Percentiles rank a stretch among this genome's conserved stretches.
phyloP scores from a whole-genome alignment of 30 jellyfish, hydroid and myxozoan genomes.

The Mastigias papua region DNA sequence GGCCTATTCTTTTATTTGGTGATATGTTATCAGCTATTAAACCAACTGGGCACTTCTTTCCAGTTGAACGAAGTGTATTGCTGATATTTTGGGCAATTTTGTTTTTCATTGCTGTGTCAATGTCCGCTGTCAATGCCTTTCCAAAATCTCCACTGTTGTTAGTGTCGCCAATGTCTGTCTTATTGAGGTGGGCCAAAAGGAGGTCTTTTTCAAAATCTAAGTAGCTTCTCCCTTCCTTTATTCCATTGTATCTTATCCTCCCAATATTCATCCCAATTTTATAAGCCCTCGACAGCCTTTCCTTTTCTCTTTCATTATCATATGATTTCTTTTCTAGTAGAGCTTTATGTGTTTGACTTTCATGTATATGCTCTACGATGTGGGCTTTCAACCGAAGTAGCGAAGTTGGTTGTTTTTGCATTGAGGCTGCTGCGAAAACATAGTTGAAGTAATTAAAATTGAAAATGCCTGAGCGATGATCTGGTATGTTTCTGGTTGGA shows the following conservation, averaged over 20 bases:
- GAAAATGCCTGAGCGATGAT: not conserved
- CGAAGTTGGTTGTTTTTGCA: constrained; percentile 46
- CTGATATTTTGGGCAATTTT: not conserved
- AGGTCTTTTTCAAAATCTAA: constrained; percentile 52
- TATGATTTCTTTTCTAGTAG: constrained; percentile 14
- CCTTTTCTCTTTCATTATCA: not conserved
- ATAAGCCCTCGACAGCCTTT: constrained; percentile 5
- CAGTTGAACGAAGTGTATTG: constrained; percentile 5
- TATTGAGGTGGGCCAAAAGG: constrained; percentile 46
- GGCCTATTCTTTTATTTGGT: constrained; percentile 54
- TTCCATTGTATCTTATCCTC: constrained; percentile 41
- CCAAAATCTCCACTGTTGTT: constrained; percentile 44
- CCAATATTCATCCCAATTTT: constrained; percentile 25
- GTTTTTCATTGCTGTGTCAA: constrained; percentile 9
- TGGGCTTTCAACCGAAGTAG: constrained; percentile 53
- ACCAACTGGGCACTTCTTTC: constrained; percentile 46
- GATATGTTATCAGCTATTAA: constrained; percentile 38
- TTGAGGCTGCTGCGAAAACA: constrained; percentile 49
- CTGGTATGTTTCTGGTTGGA: constrained; percentile 10
- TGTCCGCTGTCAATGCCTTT: constrained; percentile 21
- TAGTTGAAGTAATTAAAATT: not conserved
- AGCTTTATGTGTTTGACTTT: constrained; percentile 47
- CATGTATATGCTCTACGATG: constrained; percentile 43
- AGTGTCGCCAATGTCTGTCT: constrained; percentile 35
- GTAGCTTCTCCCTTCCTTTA: constrained; percentile 26